Evolutionary conservation across 2,888 invertebrate species (phyloP), one percentile per base, ranked within the genome.

Genomic region (Lasioglossum leucozonium): DNA sequence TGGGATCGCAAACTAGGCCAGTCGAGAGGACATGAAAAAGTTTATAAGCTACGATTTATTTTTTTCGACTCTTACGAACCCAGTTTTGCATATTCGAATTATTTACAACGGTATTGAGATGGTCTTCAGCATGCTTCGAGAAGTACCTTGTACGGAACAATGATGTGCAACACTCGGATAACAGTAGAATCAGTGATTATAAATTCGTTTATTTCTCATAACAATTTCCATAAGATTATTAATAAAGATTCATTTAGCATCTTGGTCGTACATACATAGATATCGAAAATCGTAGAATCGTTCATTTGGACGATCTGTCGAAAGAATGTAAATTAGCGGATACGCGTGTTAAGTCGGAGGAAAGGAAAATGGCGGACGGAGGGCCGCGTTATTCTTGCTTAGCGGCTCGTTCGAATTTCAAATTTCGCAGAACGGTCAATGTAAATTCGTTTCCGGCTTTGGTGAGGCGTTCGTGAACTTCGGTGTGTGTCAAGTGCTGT

Each of bases 381-480:
- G n/a, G n/a, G 34, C 16, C 65, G 62, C 26, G 51, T 86, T 47
- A 75, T 75, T 74, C 76, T 79, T 75, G 30, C 67, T 77, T 58
- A 51, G 18, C 1, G 51, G 37, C 11, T 73, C 69, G 79, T 79
- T 76, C 72, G 73, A 84, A 22, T 82, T 89, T 86, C 34, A 89
- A 75, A 76, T 81, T 79, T 79, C 88, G 82, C 10, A 89, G 10
- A 26, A 92, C 86, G 11, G 86, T 83, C 10, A 92, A 72, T 26
- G 77, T 83, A 40, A 92, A 73, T 76, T 91, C 78, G 78, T 92
- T 84, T 40, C 90, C 90, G 18, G 85, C 80, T 11, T 82, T 81
- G 78, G 77, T 72, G 37, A 92, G 62, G 58, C 84, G 88, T 37
- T 92, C 84, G 44, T 82, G 81, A 44, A 83, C 89, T 51, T 92